Percentiles rank a stretch among this genome's conserved stretches.
phyloP scores from a whole-genome alignment of 1,140 invertebrate species.

The Nylanderia fulva region DNA sequence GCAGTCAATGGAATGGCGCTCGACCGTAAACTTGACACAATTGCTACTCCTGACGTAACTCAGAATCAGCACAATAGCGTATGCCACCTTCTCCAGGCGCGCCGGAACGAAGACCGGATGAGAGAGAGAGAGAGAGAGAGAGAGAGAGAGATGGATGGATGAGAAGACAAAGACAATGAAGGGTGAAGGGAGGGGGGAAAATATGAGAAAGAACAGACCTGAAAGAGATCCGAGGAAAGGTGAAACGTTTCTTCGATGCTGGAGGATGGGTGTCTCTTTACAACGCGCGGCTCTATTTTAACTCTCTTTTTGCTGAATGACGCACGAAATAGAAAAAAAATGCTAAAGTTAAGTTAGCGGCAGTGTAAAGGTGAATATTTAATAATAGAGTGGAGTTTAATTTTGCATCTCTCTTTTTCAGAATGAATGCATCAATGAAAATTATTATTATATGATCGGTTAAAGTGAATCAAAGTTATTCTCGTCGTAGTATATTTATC shows the following conservation, averaged over 20 bases:
- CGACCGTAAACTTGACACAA: slow-evolving; percentile 76
- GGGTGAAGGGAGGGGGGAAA: not conserved
- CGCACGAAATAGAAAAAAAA: slow-evolving; percentile 10
- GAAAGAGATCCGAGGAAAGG: slow-evolving; percentile 45
- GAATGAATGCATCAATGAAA: not conserved
- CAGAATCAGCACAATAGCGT: slow-evolving; percentile 70
- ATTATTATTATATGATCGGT: not conserved
- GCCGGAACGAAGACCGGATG: not conserved
- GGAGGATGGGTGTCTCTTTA: slow-evolving; percentile 45
- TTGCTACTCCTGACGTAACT: slow-evolving; percentile 69
- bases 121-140: slow-evolving; percentile 44
- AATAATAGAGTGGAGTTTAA: slow-evolving; percentile 11
- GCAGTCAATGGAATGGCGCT: slow-evolving; percentile 71
- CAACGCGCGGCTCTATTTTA: slow-evolving; percentile 28
- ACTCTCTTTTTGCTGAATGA: slow-evolving; percentile 19
- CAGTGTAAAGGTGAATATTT: not conserved
- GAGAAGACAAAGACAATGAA: slow-evolving; percentile 59
- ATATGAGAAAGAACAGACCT: slow-evolving; percentile 3
- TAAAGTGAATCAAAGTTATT: not conserved
- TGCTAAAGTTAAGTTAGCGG: not conserved
- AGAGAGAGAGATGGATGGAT: slow-evolving; percentile 61
- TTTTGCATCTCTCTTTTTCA: slow-evolving; percentile 21
- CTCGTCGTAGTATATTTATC: not conserved
- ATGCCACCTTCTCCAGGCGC: not conserved
- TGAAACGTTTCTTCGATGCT: slow-evolving; percentile 20